A percentile compares a stretch with the other conserved stretches of the same genome.
These are phyloP conservation scores for Melikaiella ostensackeni DNA, from an alignment of 2,888 invertebrate genomes.

Conservation along the genomic window DNA sequence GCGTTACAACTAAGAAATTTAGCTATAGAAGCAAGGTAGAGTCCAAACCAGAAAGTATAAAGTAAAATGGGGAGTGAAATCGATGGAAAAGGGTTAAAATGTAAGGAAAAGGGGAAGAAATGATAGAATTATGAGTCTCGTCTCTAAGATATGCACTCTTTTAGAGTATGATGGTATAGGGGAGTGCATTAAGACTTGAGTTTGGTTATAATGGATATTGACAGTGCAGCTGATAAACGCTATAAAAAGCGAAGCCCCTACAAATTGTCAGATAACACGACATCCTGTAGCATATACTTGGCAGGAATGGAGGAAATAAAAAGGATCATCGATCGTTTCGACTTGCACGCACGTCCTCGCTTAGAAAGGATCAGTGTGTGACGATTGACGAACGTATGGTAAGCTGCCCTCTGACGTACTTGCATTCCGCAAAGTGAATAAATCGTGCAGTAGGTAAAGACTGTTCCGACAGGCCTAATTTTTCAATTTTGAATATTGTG, in stretches of 20 bases:
- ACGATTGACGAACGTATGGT: slow-evolving; percentile 10
- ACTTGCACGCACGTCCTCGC: slow-evolving; percentile 58
- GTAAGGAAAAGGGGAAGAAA: neutral
- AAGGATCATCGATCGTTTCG: slow-evolving; percentile 60
- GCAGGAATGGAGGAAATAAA: slow-evolving; percentile 54
- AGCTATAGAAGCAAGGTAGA: too few relatives aligned
- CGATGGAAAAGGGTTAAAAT: neutral
- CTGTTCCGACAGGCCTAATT: neutral
- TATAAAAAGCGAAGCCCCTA: slow-evolving; percentile 53
- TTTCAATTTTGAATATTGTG: too few relatives aligned
- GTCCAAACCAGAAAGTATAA: neutral
- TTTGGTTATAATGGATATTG: slow-evolving; percentile 49
- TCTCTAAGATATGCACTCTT: slow-evolving; percentile 24
- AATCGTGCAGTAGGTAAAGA: neutral
- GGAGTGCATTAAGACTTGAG: slow-evolving; percentile 34
- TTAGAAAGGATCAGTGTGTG: slow-evolving; percentile 47
- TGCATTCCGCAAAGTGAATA: neutral
- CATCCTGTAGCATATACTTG: slow-evolving; percentile 52
- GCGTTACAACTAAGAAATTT: too few relatives aligned
- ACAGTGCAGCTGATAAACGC: slow-evolving; percentile 50
- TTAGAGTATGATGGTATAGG: slow-evolving; percentile 18
- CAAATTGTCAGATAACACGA: slow-evolving; percentile 62
- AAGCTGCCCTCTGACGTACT: neutral
- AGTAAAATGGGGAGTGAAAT: neutral
- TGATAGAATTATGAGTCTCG: neutral